Evolutionary conservation across 2,113 vertebrate genomes (phyloP), one percentile per base, ranked within the genome.

Genomic region (Heterotilapia buettikoferi): DNA sequence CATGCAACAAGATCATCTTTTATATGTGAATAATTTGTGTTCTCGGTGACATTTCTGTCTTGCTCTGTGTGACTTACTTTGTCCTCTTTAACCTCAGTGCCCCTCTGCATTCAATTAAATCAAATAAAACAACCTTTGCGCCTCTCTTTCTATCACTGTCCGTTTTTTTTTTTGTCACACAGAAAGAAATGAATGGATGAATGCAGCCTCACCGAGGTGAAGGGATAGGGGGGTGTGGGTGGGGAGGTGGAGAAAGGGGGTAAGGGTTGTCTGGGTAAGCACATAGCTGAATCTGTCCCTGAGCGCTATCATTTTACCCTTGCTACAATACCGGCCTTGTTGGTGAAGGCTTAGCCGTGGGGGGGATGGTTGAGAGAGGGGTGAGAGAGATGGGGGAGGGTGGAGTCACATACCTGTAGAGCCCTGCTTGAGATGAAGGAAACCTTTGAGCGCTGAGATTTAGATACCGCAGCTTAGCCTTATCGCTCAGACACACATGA

Each of bases 301-400:
- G 92, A 94, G 91, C 68, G 73, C 94, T 95, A 96, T 96, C 95
- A 78, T 92, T 93, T 96, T 96, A 96, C 96, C 87, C 78, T 82
- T 14, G 73, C 90, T 89, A 96, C 96, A 96, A 96, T 96, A 93
- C 89, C 9, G 80, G 91, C 94, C 94, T 96, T 96, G 95, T 96
- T 94, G 92, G 89, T 83, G 91, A 82, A 79, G 92, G 91, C 90
- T 94, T 86, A 90, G 89, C 92, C 63, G 71, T 5, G 18, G n/a
- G 18, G 18, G 80, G 40, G n/a, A 26, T n/a, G 52, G 53, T 73
- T 40, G 66, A 16, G 85, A 16, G 66, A 29, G 52, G 45, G 66
- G 89, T 19, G 52, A 31, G 71, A 12, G 26, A 6, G 53, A 33
- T 56, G 33, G 53, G 47, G 45, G 50, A 4, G 66, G 83, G 83